Evolutionary conservation across 2,888 invertebrate genomes (phyloP).

Genomic region (Himalopsyche anomala): DNA sequence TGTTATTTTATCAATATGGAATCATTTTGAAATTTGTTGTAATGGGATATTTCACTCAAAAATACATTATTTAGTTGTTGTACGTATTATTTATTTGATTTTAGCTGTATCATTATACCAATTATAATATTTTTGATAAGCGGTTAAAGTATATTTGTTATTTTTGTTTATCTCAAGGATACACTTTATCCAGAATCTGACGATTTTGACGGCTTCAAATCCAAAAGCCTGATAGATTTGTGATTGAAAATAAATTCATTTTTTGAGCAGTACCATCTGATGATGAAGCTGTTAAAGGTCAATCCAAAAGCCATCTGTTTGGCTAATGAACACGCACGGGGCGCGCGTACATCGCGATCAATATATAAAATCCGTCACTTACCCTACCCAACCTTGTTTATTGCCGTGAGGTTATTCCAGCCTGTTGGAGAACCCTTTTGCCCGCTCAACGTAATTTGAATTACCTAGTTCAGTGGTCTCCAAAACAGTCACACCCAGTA

Average conservation of each 20-base stretch:
- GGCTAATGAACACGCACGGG: conserved; percentile 2
- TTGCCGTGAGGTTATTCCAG: conserved; percentile 38
- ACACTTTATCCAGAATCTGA: no score
- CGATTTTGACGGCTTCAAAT: no score
- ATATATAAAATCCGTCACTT: conserved; percentile 38
- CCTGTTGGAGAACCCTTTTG: conserved; percentile 28
- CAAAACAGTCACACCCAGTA: conserved; percentile 50
- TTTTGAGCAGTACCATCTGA: background rate
- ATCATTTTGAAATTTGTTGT: background rate
- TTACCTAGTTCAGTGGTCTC: conserved; percentile 54
- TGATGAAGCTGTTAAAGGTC: background rate
- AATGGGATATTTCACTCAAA: background rate
- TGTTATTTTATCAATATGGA: background rate
- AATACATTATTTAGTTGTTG: no score
- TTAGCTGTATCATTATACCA: no score
- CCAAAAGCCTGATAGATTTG: no score
- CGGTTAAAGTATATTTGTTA: no score
- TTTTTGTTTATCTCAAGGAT: no score
- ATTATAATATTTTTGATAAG: no score
- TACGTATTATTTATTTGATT: no score
- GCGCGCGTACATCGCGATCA: conserved; percentile 24
- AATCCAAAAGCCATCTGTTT: conserved; percentile 19
- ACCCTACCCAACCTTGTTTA: conserved; percentile 35
- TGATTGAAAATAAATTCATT: background rate
- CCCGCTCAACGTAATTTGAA: conserved; percentile 37